Evolutionary conservation across 2,113 vertebrate species (phyloP).

Genomic region (Micromys minutus): DNA sequence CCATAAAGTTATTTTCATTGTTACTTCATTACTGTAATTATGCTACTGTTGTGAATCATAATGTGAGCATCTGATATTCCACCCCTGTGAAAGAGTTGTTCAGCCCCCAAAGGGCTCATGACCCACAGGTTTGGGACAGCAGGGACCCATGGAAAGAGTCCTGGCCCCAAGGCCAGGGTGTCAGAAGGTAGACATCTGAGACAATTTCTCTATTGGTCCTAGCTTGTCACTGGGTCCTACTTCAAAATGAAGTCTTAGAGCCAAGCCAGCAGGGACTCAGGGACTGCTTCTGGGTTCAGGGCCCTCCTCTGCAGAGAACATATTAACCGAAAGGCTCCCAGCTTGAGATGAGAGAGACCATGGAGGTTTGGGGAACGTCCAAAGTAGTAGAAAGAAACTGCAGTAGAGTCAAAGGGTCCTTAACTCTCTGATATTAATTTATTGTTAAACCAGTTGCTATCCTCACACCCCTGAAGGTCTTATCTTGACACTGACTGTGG

Average conservation of each 20-base stretch:
- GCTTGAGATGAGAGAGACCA: too few species aligned
- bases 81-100: background rate
- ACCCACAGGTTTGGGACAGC: background rate
- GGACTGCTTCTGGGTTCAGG: background rate
- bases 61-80: background rate
- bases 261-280: background rate
- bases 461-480: background rate
- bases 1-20: background rate
- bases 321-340: too few species aligned
- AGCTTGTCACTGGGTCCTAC: background rate
- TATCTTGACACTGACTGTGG: background rate
- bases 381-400: background rate
- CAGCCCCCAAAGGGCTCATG: background rate
- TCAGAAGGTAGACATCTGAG: fast-evolving
- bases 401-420: background rate
- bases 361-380: background rate
- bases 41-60: background rate
- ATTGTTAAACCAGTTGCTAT: background rate
- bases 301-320: background rate
- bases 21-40: background rate
- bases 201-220: background rate
- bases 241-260: background rate
- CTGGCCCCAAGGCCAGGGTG: background rate
- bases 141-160: background rate
- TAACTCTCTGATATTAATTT: background rate